A percentile compares a stretch with the other conserved stretches of the same genome.
These are phyloP conservation scores for Diplosoma virens DNA, from an alignment of 23 tunicate species.

Conservation along the genomic window DNA sequence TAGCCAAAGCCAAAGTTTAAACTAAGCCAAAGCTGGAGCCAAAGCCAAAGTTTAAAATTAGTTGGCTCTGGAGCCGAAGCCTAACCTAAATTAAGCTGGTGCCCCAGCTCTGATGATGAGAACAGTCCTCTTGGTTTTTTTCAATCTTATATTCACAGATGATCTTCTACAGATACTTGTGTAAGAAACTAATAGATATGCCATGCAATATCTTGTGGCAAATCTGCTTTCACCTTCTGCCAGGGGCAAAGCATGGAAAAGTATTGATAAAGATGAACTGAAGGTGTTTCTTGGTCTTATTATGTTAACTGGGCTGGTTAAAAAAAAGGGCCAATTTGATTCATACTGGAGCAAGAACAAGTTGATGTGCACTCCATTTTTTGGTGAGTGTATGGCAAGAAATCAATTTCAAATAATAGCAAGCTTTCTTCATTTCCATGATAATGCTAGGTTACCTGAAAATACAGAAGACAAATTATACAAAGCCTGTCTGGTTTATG, in stretches of 20 bases:
- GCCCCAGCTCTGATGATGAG: no score
- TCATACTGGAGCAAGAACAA: neutral
- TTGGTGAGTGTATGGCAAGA: neutral
- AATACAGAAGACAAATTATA: no score
- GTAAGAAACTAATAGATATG: slow-evolving; percentile 4
- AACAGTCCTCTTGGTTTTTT: slow-evolving; percentile 8
- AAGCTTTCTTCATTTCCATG: neutral
- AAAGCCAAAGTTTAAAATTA: no score
- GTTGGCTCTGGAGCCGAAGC: no score
- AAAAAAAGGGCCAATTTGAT: neutral
- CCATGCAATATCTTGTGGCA: slow-evolving; percentile 2
- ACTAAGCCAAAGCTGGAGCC: no score
- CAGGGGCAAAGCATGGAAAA: neutral
- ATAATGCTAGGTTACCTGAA: neutral
- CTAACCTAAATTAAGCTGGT: no score
- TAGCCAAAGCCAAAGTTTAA: no score
- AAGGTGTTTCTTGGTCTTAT: neutral
- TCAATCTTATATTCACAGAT: slow-evolving; percentile 1
- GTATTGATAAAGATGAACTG: neutral
- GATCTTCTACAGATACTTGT: neutral
- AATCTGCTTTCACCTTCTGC: slow-evolving; percentile 1
- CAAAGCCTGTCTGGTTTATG: neutral
- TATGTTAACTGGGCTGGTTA: neutral
- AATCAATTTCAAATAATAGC: neutral
- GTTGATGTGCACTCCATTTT: neutral